phyloP scores from a whole-genome alignment of 2,888 invertebrate species.

The Caenorhabditis panamensis region DNA sequence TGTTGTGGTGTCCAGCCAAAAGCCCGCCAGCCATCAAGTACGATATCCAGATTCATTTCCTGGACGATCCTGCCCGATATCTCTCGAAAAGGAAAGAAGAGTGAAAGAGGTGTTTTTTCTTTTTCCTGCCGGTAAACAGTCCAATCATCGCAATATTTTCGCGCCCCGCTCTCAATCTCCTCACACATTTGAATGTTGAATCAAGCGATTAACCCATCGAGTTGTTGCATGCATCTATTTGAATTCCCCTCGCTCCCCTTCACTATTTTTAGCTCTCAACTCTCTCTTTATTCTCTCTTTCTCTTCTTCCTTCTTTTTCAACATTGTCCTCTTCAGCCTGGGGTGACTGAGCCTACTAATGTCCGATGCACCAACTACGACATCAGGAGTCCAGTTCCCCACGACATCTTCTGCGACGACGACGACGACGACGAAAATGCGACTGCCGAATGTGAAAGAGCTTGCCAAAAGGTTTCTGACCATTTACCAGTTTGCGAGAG shows the following conservation, averaged over 20 bases:
- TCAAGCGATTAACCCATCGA: constrained; percentile 56
- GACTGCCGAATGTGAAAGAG: constrained; percentile 55
- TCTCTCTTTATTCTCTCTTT: not conserved
- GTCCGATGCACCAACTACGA: constrained; percentile 33
- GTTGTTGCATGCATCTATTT: constrained; percentile 42
- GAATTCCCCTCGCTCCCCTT: constrained; percentile 1
- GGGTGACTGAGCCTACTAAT: constrained; percentile 29
- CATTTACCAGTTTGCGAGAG: constrained; percentile 7
- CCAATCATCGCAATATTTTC: constrained; percentile 38
- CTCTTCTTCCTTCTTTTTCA: no score
- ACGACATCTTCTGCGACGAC: constrained; percentile 10
- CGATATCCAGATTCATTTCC: constrained; percentile 7
- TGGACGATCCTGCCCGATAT: not conserved
- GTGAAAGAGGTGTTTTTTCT: constrained; percentile 17
- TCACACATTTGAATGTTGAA: constrained; percentile 49
- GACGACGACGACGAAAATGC: constrained; percentile 48
- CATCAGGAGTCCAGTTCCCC: constrained; percentile 21
- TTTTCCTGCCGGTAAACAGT: constrained; percentile 18
- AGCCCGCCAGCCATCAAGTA: not conserved
- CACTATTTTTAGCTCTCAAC: constrained; percentile 12
- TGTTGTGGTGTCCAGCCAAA: constrained; percentile 6
- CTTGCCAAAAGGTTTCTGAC: constrained; percentile 55
- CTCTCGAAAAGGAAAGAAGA: constrained; percentile 1
- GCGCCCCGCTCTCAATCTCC: constrained; percentile 7
- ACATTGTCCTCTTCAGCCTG: constrained; percentile 2